Conservation (phyloP, 2,888 invertebrate genomes). For the Ganaspis brasiliensis region DNA sequence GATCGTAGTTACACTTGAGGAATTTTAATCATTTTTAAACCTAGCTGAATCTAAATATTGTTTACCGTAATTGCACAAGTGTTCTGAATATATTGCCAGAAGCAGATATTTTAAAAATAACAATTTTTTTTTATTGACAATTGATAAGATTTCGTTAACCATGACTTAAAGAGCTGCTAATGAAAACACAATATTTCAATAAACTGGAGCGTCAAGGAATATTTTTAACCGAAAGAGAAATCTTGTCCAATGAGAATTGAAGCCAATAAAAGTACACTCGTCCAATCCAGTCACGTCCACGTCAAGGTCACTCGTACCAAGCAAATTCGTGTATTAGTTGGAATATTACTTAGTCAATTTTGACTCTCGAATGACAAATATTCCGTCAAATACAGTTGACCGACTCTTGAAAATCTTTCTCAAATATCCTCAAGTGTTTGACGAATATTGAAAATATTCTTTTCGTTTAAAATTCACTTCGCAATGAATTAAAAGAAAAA, state of each 20-base stretch:
- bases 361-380: conserved; percentile 24
- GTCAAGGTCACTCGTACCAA: conserved; percentile 72
- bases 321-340: conserved; percentile 38
- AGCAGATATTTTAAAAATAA: neutral
- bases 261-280: conserved; percentile 30
- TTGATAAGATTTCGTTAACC: conserved; percentile 2
- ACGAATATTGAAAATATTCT: neutral
- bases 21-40: conserved; percentile 2
- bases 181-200: neutral
- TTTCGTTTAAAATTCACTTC: neutral
- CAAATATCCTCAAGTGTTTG: too few relatives aligned
- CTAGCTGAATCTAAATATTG: conserved; percentile 3
- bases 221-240: neutral
- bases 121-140: too few relatives aligned
- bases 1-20: neutral
- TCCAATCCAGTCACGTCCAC: conserved; percentile 45
- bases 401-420: too few relatives aligned
- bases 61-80: conserved; percentile 14
- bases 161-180: too few relatives aligned
- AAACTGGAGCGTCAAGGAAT: neutral
- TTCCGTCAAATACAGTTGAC: neutral
- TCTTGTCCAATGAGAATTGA: conserved; percentile 21
- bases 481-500: too few relatives aligned
- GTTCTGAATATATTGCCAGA: neutral
- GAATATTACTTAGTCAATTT: conserved; percentile 44